Evolutionary conservation across 2,888 invertebrate genomes (phyloP).

Genomic region (Brachyptera putata): DNA sequence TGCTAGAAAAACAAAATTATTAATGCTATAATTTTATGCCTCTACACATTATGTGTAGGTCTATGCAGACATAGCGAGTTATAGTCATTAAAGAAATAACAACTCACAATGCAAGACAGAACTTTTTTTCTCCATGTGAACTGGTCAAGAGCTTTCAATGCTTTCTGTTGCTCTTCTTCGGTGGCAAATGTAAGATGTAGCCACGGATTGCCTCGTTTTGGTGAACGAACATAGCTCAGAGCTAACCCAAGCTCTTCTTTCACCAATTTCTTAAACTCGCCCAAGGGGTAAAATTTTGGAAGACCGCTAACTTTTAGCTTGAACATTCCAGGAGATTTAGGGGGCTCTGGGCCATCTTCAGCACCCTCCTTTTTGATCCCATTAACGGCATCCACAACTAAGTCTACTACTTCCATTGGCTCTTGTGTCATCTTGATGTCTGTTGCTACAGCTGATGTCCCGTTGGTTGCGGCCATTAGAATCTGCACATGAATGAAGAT

Average conservation of each 20-base stretch:
- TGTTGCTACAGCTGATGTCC: constrained; percentile 3
- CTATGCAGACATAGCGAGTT: too few relatives aligned
- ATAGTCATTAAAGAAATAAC: too few relatives aligned
- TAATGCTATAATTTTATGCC: too few relatives aligned
- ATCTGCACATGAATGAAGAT: too few relatives aligned
- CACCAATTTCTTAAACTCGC: constrained; percentile 47
- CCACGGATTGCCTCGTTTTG: constrained; percentile 38
- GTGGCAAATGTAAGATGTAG: constrained; percentile 41
- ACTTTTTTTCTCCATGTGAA: constrained; percentile 40
- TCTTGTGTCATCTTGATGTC: not conserved
- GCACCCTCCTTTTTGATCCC: not conserved
- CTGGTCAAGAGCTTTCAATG: constrained; percentile 41
- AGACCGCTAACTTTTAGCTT: constrained; percentile 48
- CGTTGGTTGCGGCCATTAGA: too few relatives aligned
- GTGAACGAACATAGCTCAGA: constrained; percentile 46
- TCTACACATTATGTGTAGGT: too few relatives aligned
- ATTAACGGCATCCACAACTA: constrained; percentile 7
- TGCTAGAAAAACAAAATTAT: too few relatives aligned
- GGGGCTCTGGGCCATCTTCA: constrained; percentile 13
- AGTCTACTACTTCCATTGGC: not conserved
- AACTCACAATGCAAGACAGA: constrained; percentile 41
- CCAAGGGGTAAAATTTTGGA: constrained; percentile 46
- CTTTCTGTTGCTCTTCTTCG: constrained; percentile 46
- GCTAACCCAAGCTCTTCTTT: constrained; percentile 40
- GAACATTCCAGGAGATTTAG: constrained; percentile 37